Conservation (phyloP, 2,113 vertebrate species). For the Takifugu flavidus region DNA sequence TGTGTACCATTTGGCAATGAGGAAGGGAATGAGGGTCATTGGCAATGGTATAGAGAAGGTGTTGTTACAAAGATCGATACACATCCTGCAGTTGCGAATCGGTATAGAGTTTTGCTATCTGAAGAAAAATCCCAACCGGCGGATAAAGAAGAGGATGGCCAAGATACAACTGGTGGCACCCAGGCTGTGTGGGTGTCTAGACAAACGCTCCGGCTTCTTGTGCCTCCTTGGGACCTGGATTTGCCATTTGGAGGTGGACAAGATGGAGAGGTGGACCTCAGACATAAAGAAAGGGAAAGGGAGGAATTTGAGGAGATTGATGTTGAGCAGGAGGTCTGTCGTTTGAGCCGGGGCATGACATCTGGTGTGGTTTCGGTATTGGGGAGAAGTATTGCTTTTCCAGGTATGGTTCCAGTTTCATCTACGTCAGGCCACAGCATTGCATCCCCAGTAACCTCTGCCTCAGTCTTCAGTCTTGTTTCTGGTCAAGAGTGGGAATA, state of each 20-base stretch:
- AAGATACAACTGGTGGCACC: conserved; percentile 35
- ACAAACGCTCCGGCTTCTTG: conserved; percentile 82
- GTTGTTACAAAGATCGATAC: conserved; percentile 81
- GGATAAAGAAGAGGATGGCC: conserved; percentile 49
- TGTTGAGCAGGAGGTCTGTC: conserved; percentile 79
- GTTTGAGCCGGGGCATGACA: conserved; percentile 75
- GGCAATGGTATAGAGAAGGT: conserved; percentile 80
- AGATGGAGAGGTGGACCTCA: conserved; percentile 51
- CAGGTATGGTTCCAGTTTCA: conserved; percentile 52
- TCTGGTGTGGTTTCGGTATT: conserved; percentile 45
- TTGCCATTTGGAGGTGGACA: conserved; percentile 59
- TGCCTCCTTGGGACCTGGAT: conserved; percentile 81
- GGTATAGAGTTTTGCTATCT: conserved; percentile 79
- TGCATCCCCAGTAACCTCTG: conserved; percentile 54
- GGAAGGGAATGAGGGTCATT: conserved; percentile 61
- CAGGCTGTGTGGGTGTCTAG: conserved; percentile 83
- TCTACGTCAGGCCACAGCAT: conserved; percentile 66
- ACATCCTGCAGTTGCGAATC: conserved; percentile 80
- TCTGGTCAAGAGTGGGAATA: conserved; percentile 62
- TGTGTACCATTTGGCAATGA: conserved; percentile 79
- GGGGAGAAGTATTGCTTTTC: conserved; percentile 58
- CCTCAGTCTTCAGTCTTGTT: conserved; percentile 62
- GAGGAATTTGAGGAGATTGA: conserved; percentile 74
- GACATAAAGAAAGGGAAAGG: conserved; percentile 63
- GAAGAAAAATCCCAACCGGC: conserved; percentile 54